Evolutionary conservation across 2,888 invertebrate genomes (phyloP).

Genomic region (Metalampra italica): DNA sequence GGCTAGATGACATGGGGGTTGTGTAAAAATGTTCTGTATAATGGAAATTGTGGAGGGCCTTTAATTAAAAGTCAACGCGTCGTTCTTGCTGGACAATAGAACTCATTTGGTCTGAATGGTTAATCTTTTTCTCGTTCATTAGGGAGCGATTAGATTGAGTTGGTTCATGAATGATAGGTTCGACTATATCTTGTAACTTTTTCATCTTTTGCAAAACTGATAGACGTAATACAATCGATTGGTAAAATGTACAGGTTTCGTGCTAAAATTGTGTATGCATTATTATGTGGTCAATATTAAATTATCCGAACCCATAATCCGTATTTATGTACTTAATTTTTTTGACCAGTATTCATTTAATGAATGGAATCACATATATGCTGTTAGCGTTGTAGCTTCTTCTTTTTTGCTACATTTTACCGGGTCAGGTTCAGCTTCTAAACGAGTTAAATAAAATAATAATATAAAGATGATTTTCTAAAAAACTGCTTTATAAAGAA

Average conservation of each 20-base stretch:
- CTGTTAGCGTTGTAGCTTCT: no score
- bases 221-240: background rate
- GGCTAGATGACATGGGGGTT: constrained; percentile 31
- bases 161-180: background rate
- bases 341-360: no score
- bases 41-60: constrained; percentile 60
- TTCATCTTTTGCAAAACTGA: background rate
- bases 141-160: constrained; percentile 28
- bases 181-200: background rate
- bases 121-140: constrained; percentile 45
- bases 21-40: constrained; percentile 66
- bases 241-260: background rate
- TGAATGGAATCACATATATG: no score
- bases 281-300: no score
- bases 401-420: no score
- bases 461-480: no score
- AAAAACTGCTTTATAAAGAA: no score
- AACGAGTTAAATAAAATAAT: no score
- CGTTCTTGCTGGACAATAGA: constrained; percentile 55
- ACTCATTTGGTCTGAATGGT: constrained; percentile 53
- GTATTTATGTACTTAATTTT: no score
- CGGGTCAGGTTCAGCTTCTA: no score
- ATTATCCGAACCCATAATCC: no score
- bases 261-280: no score
- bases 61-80: constrained; percentile 72